These are phyloP conservation scores for Megaceryle alcyon DNA, from an alignment of 2,797 vertebrate genomes.

Conservation along the genomic window DNA sequence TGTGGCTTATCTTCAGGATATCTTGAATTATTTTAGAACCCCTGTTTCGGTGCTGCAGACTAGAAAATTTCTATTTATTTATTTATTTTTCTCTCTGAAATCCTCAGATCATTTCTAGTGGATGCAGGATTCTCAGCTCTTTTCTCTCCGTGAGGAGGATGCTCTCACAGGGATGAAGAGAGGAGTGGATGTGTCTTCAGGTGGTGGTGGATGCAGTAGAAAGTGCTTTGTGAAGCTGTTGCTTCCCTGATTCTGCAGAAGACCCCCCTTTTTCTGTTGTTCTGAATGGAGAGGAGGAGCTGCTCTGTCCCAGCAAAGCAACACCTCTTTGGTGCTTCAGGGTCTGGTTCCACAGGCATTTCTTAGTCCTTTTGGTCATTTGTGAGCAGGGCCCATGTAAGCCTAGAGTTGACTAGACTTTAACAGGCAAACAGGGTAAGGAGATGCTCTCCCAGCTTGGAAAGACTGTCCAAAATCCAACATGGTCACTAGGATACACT, in stretches of 20 bases:
- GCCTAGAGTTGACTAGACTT: background rate
- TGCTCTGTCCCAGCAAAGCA: background rate
- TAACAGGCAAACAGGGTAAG: background rate
- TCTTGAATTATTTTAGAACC: background rate
- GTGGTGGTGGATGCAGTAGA: background rate
- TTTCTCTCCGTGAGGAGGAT: background rate
- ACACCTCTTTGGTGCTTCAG: background rate
- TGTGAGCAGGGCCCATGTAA: fast-evolving
- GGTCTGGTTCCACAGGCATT: background rate
- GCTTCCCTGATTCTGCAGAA: background rate
- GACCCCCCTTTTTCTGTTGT: background rate
- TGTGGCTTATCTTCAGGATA: background rate
- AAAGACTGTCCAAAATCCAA: background rate
- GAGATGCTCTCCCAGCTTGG: background rate
- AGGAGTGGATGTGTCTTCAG: background rate
- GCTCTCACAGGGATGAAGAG: background rate
- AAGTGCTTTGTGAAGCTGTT: background rate
- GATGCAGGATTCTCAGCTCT: background rate
- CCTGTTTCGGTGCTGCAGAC: background rate
- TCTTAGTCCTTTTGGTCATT: background rate
- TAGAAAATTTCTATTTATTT: background rate
- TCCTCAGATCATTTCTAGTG: background rate
- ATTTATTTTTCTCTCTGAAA: background rate
- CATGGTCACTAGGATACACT: background rate
- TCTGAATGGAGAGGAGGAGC: background rate